Percentiles rank a stretch among this genome's conserved stretches.
phyloP scores from a whole-genome alignment of 1,140 invertebrate species.

The Cecropterus lyciades region DNA sequence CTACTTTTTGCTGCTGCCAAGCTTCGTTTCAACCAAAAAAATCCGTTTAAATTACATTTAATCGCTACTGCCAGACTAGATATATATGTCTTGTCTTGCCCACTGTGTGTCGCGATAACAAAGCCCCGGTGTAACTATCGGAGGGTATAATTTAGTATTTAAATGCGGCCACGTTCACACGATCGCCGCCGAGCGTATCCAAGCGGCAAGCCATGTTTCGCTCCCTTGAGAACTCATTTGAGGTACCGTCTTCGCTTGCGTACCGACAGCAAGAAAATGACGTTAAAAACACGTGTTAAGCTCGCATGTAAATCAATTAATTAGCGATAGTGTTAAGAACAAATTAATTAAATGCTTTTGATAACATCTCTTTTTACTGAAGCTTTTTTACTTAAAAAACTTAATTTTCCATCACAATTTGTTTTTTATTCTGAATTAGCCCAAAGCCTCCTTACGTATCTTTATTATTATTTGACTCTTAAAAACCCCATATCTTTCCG shows the following conservation, averaged over 20 bases:
- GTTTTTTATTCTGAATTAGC: no score
- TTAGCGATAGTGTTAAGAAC: no score
- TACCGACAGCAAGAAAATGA: constrained; percentile 13
- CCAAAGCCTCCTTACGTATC: no score
- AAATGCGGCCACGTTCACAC: constrained; percentile 53
- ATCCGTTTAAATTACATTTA: no score
- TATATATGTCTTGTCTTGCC: not conserved
- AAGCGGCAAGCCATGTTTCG: constrained; percentile 42
- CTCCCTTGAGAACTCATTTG: constrained; percentile 49
- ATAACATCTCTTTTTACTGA: no score
- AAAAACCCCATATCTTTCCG: no score
- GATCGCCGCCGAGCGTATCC: constrained; percentile 47
- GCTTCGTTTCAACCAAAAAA: no score
- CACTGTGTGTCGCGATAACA: constrained; percentile 15
- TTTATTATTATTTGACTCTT: no score
- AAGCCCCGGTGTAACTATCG: constrained; percentile 18
- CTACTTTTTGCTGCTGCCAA: no score
- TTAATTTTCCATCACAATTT: no score
- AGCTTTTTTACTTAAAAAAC: no score
- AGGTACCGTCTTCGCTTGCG: constrained; percentile 14
- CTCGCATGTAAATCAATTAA: not conserved
- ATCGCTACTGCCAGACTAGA: not conserved
- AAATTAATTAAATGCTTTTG: no score
- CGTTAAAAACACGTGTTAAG: not conserved
- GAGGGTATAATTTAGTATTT: constrained; percentile 36